Conservation (phyloP, 1,140 invertebrate genomes). For the Drosophila repletoides region DNA sequence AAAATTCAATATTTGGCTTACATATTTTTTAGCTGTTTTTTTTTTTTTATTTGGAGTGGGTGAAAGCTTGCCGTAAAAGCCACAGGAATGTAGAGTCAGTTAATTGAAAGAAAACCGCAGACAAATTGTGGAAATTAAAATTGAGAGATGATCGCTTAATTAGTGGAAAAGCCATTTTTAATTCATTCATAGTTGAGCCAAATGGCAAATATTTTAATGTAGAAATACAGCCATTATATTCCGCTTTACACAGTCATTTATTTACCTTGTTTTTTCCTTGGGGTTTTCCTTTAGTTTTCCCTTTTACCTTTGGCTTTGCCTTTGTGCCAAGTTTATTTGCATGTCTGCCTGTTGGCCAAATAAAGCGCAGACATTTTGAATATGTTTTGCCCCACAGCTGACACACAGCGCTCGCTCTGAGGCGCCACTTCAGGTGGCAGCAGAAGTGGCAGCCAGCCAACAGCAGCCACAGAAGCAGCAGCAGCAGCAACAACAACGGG, state of each 20-base stretch:
- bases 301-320: conserved; percentile 8
- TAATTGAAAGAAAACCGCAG: conserved; percentile 33
- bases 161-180: conserved; percentile 49
- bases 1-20: conserved; percentile 27
- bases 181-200: conserved; percentile 48
- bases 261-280: conserved; percentile 28
- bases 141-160: conserved; percentile 61
- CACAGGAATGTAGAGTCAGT: conserved; percentile 25
- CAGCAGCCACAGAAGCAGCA: conserved; percentile 38
- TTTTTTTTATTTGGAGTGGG: background rate
- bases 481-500: conserved; percentile 50
- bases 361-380: conserved; percentile 61
- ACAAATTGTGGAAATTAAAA: conserved; percentile 48
- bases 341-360: conserved; percentile 53
- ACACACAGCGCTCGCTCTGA: conserved; percentile 7
- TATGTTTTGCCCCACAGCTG: conserved; percentile 19
- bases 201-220: background rate
- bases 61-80: conserved; percentile 23
- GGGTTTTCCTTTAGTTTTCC: conserved; percentile 28
- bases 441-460: conserved; percentile 29
- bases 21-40: background rate
- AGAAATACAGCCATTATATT: background rate
- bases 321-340: conserved; percentile 60
- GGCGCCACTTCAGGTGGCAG: conserved; percentile 50
- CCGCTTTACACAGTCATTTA: conserved; percentile 15